These are phyloP conservation scores for Pilophorus perplexus DNA, from an alignment of 2,888 invertebrate species.

Conservation along the genomic window DNA sequence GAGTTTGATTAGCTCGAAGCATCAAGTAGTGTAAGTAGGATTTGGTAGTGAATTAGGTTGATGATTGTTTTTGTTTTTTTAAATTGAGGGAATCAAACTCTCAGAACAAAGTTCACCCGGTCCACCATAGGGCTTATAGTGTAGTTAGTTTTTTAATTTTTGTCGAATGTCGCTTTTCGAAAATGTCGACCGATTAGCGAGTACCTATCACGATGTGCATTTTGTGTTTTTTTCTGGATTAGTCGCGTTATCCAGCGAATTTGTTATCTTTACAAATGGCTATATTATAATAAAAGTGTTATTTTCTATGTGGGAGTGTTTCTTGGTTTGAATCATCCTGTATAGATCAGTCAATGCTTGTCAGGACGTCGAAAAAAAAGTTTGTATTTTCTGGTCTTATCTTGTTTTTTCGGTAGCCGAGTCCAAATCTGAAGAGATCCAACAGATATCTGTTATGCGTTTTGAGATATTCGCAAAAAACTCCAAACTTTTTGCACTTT, in stretches of 20 bases:
- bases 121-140: too few relatives aligned
- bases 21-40: slow-evolving; percentile 9
- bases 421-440: too few relatives aligned
- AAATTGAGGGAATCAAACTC: not conserved
- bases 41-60: slow-evolving; percentile 2
- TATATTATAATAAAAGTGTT: slow-evolving; percentile 7
- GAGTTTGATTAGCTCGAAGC: not conserved
- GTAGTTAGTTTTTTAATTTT: slow-evolving; percentile 9
- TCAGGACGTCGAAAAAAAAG: too few relatives aligned
- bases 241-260: not conserved
- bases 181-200: too few relatives aligned
- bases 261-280: not conserved
- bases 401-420: too few relatives aligned
- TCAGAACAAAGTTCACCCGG: not conserved
- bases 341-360: too few relatives aligned
- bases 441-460: too few relatives aligned
- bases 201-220: too few relatives aligned
- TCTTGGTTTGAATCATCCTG: too few relatives aligned
- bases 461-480: too few relatives aligned
- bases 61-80: not conserved
- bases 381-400: too few relatives aligned
- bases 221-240: not conserved
- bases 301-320: slow-evolving; percentile 5
- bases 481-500: too few relatives aligned
- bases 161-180: not conserved